These are phyloP conservation scores for Pygoscelis antarcticus DNA, from an alignment of 2,113 vertebrate species.

Conservation along the genomic window DNA sequence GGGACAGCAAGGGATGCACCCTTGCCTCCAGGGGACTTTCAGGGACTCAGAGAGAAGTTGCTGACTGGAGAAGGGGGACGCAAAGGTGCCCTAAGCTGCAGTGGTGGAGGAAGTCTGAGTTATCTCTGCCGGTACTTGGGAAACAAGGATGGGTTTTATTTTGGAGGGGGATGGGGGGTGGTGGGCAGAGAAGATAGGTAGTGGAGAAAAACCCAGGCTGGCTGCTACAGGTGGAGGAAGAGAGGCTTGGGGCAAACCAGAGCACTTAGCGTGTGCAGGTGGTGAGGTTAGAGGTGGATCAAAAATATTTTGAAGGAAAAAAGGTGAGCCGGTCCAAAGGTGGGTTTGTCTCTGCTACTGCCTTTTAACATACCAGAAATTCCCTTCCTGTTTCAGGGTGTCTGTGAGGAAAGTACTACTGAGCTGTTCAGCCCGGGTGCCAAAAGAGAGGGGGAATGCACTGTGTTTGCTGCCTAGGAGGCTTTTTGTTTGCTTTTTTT, in stretches of 20 bases:
- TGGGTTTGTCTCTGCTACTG: neutral
- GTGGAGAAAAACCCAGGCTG: neutral
- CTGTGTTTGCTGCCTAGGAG: neutral
- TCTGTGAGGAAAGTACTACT: neutral
- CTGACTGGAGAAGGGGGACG: neutral
- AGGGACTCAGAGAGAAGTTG: neutral
- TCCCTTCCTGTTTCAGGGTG: neutral
- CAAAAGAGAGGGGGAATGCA: neutral
- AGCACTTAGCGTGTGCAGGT: accelerated
- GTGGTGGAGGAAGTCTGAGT: neutral
- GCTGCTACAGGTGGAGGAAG: neutral
- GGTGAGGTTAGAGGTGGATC: neutral
- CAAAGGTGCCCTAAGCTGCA: neutral
- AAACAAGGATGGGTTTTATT: neutral
- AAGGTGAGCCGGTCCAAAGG: neutral
- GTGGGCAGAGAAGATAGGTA: neutral
- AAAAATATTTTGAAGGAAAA: neutral
- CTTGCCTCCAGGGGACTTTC: neutral
- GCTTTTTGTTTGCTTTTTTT: neutral
- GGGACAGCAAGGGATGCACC: neutral
- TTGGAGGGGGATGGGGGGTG: neutral
- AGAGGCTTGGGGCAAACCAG: neutral
- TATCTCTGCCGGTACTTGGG: neutral
- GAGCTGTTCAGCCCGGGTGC: neutral
- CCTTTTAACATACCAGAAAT: neutral